A percentile compares a stretch with the other conserved stretches of the same genome.
Evolutionary conservation across 30 jellyfish, hydroid and myxozoan genomes (phyloP).

Genomic region (Aurelia coerulea): DNA sequence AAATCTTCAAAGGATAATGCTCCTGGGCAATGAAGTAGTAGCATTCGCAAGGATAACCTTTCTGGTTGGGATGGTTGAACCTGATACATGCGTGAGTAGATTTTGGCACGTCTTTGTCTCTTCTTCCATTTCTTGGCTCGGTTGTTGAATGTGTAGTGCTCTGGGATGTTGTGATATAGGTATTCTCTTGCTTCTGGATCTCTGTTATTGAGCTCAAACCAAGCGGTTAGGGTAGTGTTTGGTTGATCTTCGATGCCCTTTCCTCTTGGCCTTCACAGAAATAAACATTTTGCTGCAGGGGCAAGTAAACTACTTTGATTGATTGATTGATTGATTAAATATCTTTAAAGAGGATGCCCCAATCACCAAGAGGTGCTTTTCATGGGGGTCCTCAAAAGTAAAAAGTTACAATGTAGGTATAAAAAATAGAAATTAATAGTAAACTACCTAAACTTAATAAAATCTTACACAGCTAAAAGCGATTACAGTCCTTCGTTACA

Average conservation of each 20-base stretch:
- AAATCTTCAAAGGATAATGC: background rate
- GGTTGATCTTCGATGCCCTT: constrained; percentile 23
- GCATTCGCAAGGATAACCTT: background rate
- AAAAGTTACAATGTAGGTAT: no score
- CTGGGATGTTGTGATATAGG: constrained; percentile 28
- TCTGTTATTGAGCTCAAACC: constrained; percentile 33
- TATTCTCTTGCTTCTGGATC: no score
- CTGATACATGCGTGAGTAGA: background rate
- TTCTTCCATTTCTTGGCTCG: background rate
- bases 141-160: constrained; percentile 33
- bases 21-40: background rate
- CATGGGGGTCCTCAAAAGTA: no score
- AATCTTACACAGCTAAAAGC: no score
- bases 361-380: no score
- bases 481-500: no score
- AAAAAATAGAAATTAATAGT: no score
- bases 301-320: constrained; percentile 50
- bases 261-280: constrained; percentile 71
- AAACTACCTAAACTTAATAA: no score
- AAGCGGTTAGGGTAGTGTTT: constrained; percentile 61
- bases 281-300: constrained; percentile 45
- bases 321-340: background rate
- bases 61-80: background rate
- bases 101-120: background rate
- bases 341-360: no score